Percentiles rank a stretch among this genome's conserved stretches.
These are phyloP conservation scores for Pogonomyrmex californicus DNA, from an alignment of 1,140 invertebrate genomes.

Conservation along the genomic window DNA sequence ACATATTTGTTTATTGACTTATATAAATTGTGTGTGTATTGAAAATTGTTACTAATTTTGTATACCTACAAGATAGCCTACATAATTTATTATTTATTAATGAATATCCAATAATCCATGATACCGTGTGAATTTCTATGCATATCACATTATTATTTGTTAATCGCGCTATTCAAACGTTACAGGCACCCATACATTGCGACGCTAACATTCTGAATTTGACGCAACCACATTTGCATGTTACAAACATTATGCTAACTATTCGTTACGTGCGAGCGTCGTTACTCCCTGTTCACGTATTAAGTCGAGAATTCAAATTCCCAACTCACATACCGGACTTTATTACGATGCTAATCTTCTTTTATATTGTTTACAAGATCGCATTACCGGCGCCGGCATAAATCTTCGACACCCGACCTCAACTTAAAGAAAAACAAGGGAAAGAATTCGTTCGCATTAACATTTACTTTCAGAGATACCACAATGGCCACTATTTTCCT, in stretches of 20 bases:
- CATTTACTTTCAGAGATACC: conserved; percentile 27
- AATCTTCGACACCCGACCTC: conserved; percentile 16
- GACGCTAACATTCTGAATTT: conserved; percentile 43
- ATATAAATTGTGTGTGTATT: background rate
- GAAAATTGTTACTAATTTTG: background rate
- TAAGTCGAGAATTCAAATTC: conserved; percentile 60
- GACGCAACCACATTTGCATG: conserved; percentile 51
- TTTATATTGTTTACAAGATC: conserved; percentile 59
- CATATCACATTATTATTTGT: conserved; percentile 49
- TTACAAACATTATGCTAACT: conserved; percentile 57
- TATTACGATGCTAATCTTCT: conserved; percentile 48
- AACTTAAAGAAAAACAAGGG: conserved; percentile 30
- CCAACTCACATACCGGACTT: conserved; percentile 38
- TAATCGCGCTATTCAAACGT: conserved; percentile 37
- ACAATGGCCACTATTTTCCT: conserved; percentile 36
- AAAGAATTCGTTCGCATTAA: conserved; percentile 56
- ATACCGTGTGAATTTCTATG: conserved; percentile 1
- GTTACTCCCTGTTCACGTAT: conserved; percentile 46
- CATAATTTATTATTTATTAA: background rate
- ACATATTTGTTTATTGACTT: background rate
- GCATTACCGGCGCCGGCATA: conserved; percentile 22
- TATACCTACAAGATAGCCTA: background rate
- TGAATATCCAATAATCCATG: conserved; percentile 26
- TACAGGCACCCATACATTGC: background rate
- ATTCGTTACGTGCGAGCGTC: conserved; percentile 50